phyloP scores from a whole-genome alignment of 2,797 vertebrate species.

The Enteromius argenteus region DNA sequence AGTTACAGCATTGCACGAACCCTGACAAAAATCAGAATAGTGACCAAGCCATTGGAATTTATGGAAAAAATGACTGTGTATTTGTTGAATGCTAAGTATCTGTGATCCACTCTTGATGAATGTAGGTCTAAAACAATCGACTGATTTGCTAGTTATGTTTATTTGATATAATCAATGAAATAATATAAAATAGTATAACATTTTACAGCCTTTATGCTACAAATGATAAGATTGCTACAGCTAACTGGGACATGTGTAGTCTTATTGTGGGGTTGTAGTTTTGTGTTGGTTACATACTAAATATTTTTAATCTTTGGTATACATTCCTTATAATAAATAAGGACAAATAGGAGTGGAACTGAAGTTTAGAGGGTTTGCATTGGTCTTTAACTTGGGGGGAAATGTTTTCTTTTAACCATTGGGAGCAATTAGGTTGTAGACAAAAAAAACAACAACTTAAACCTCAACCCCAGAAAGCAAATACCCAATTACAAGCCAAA shows the following conservation, averaged over 20 bases:
- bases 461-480: slow-evolving; percentile 65
- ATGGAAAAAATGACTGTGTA: not conserved
- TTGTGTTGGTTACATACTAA: not conserved
- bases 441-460: not conserved
- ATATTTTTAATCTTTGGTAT: slow-evolving; percentile 33
- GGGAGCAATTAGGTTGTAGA: slow-evolving; percentile 36
- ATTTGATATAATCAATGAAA: slow-evolving; percentile 21
- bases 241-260: slow-evolving; percentile 11
- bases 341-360: slow-evolving; percentile 57
- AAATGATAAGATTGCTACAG: slow-evolving; percentile 19
- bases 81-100: not conserved
- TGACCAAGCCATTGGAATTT: slow-evolving; percentile 17
- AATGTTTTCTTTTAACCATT: slow-evolving; percentile 59
- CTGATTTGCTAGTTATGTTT: slow-evolving; percentile 2
- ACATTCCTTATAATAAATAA: slow-evolving; percentile 9
- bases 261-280: not conserved
- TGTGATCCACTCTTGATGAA: not conserved
- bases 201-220: slow-evolving; percentile 18
- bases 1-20: slow-evolving; percentile 82
- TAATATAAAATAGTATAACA: not conserved
- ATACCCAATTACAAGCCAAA: slow-evolving; percentile 65
- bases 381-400: slow-evolving; percentile 70
- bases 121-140: slow-evolving; percentile 21
- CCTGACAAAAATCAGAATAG: slow-evolving; percentile 70
- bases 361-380: slow-evolving; percentile 72